Evolutionary conservation across 2,888 invertebrate genomes (phyloP).

Genomic region (Camponotus fellah): DNA sequence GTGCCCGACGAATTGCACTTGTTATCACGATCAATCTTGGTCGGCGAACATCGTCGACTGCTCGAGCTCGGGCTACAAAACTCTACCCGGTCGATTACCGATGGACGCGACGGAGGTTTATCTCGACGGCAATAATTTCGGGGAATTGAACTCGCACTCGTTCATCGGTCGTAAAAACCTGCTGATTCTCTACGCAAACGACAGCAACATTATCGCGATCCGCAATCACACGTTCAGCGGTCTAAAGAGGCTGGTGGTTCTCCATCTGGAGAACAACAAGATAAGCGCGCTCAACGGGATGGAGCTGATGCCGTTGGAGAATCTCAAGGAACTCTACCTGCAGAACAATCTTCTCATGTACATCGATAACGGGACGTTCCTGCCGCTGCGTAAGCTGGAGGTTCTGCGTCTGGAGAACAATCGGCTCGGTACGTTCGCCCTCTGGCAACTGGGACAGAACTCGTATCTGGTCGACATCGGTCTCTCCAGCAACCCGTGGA

Average conservation of each 20-base stretch:
- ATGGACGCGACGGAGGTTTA: constrained; percentile 98
- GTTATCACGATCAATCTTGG: constrained; percentile 98
- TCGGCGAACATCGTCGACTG: constrained; percentile 97
- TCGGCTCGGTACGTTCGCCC: constrained; percentile 92
- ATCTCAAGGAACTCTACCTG: constrained; percentile 94
- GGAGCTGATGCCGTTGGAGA: constrained; percentile 93
- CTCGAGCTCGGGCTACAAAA: constrained; percentile 92
- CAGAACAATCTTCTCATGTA: constrained; percentile 94
- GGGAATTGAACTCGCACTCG: constrained; percentile 94
- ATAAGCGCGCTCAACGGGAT: constrained; percentile 93
- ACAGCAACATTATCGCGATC: constrained; percentile 94
- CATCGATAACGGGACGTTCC: constrained; percentile 95
- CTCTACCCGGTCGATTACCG: constrained; percentile 95
- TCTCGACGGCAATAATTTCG: constrained; percentile 96
- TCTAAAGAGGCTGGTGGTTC: constrained; percentile 91
- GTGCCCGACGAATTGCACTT: constrained; percentile 97
- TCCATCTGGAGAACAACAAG: constrained; percentile 96
- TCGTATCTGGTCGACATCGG: constrained; percentile 95
- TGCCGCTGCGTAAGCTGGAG: constrained; percentile 93
- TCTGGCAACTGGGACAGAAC: constrained; percentile 94
- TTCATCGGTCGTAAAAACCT: constrained; percentile 97
- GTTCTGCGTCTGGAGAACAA: constrained; percentile 95
- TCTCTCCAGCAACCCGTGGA: constrained; percentile 95
- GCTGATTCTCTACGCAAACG: constrained; percentile 94
- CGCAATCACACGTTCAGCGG: constrained; percentile 97